Evolutionary conservation across 2,888 invertebrate genomes (phyloP), one percentile per base, ranked within the genome.

Genomic region (Athripsodes cinereus): DNA sequence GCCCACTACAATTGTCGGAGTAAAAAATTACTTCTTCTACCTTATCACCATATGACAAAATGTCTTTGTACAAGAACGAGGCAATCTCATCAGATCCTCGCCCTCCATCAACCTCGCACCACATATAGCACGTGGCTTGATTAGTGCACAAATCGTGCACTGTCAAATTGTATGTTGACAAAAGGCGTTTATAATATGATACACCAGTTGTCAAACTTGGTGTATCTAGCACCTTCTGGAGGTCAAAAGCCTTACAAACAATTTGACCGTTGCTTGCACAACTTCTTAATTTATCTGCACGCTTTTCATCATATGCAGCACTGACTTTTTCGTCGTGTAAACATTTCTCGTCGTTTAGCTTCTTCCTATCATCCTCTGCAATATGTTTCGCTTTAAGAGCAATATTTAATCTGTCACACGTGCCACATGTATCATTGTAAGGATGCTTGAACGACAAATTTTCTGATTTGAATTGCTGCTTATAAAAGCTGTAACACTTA

Each of bases 81-180:
- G 52, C 52, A 34, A 52, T 19, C 26, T 52, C 52, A 34, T 52
- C 34, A 10, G 34, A 52, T 11, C 52, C 34, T 19, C 52, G 52
- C 8, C 34, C 34, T 18, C 34, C 52, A 34, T 34, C 52, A 34
- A 34, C 16, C 31, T 52, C 52, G 5, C 16, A 34, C 52, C 52
- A 52, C 52, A 52, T 52, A 20, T 52, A 52, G 19, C 52, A 52
- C 18, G 18, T 26, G 8, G 31, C 52, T 3, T 52, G 18, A 34
- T 52, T 52, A 2, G 52, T 52, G 19, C 31, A 18, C 19, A 52
- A 18, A 26, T 52, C 52, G 31, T 52, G 52, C n/a, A 52, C 52
- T 1, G 52, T 52, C 2, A 52, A 19, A 26, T 34, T 49, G n/a
- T 52, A 34, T 19, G 52, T 52, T 18, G 52, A 34, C 8, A 18